A percentile compares a stretch with the other conserved stretches of the same genome.
Conservation (phyloP, 1,140 invertebrate species). For the Dendrolimus punctatus region DNA sequence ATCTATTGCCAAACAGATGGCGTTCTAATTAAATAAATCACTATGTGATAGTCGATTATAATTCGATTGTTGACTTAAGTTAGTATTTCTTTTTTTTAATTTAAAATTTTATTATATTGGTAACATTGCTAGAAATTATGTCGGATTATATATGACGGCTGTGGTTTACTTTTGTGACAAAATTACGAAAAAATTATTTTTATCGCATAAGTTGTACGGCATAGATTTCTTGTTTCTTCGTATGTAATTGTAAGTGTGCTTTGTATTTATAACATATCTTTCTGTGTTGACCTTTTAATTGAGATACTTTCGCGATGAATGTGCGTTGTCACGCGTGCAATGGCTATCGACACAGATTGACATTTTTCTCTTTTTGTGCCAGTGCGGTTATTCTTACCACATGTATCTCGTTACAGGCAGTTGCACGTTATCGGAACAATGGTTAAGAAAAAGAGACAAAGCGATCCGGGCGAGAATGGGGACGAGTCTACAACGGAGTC, state of each 20-base stretch:
- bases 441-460: constrained; percentile 79
- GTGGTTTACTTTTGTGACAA: constrained; percentile 60
- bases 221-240: constrained; percentile 25
- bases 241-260: constrained; percentile 59
- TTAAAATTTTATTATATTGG: constrained; percentile 13
- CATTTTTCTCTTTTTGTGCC: constrained; percentile 66
- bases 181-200: constrained; percentile 37
- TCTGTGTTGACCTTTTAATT: constrained; percentile 7
- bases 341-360: constrained; percentile 68
- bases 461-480: constrained; percentile 71
- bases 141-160: constrained; percentile 62
- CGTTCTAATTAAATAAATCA: not conserved
- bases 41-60: not conserved
- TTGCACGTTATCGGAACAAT: constrained; percentile 54
- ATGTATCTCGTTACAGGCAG: constrained; percentile 66
- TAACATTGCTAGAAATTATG: constrained; percentile 43
- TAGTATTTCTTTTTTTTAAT: constrained; percentile 15
- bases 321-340: constrained; percentile 67
- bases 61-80: too few species aligned
- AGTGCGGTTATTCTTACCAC: constrained; percentile 61
- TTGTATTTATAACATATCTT: constrained; percentile 15
- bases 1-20: constrained; percentile 32
- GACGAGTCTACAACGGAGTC: constrained; percentile 75
- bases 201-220: constrained; percentile 28
- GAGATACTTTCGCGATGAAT: constrained; percentile 36